Conservation (phyloP, 2,888 invertebrate species). For the Gryllus longicercus region DNA sequence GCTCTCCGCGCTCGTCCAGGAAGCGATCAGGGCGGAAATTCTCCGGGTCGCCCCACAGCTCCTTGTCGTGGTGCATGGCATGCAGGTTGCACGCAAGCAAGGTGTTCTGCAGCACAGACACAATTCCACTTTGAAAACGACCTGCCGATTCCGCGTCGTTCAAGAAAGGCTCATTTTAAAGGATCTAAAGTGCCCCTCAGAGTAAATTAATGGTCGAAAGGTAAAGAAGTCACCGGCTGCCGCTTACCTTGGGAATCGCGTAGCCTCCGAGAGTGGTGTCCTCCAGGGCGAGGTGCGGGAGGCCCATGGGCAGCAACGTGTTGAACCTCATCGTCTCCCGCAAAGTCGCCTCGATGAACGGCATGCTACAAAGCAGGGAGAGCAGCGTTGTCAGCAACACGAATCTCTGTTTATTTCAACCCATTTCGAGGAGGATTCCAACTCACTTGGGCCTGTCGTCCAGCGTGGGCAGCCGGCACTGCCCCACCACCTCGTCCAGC, state of each 20-base stretch:
- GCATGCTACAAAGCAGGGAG: conserved; percentile 49
- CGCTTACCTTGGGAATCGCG: conserved; percentile 53
- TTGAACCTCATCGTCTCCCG: conserved; percentile 60
- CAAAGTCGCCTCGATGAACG: conserved; percentile 59
- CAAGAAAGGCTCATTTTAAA: too few relatives aligned
- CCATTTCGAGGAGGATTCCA: too few relatives aligned
- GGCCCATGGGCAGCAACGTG: conserved; percentile 58
- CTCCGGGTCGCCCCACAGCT: conserved; percentile 60
- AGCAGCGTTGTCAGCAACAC: too few relatives aligned
- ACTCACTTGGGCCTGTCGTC: conserved; percentile 67
- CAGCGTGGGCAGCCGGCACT: conserved; percentile 62
- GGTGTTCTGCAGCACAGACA: conserved; percentile 48
- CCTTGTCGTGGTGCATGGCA: conserved; percentile 55
- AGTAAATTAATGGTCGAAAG: background rate
- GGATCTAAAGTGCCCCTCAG: too few relatives aligned
- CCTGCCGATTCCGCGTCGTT: too few relatives aligned
- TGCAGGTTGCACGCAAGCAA: conserved; percentile 52
- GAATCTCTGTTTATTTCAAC: too few relatives aligned
- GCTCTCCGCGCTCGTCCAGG: conserved; percentile 54
- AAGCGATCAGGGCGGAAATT: conserved; percentile 65
- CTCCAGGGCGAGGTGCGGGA: conserved; percentile 54
- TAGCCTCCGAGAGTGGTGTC: conserved; percentile 56
- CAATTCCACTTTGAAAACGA: too few relatives aligned
- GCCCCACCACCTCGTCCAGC: conserved; percentile 68
- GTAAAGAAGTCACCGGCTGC: too few relatives aligned